phyloP scores from a whole-genome alignment of 2,888 invertebrate genomes.

The Agonopterix arenella region DNA sequence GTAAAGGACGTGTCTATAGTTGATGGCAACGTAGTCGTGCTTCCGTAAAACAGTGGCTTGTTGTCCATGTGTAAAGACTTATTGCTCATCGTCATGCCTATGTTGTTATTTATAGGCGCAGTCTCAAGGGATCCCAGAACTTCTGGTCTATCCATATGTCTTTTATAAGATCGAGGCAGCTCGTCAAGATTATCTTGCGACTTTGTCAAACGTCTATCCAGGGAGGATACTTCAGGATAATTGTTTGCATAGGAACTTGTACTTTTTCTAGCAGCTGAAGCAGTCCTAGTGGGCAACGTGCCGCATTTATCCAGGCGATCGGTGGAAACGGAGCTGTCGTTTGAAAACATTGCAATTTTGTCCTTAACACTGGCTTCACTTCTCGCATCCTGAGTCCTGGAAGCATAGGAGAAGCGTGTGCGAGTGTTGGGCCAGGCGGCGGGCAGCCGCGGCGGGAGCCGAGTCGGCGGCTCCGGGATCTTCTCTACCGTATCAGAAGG shows the following conservation, averaged over 20 bases:
- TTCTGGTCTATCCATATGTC: conserved; percentile 58
- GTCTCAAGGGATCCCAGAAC: conserved; percentile 72
- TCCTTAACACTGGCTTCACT: conserved; percentile 89
- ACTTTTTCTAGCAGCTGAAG: conserved; percentile 45
- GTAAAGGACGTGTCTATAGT: conserved; percentile 39
- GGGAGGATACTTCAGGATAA: conserved; percentile 51
- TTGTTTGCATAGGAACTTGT: conserved; percentile 37
- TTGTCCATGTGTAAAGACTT: conserved; percentile 34
- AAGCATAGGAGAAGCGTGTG: conserved; percentile 58
- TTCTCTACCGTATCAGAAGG: conserved; percentile 82
- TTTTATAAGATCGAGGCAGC: conserved; percentile 56
- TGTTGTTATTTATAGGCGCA: conserved; percentile 29
- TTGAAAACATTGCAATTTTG: conserved; percentile 92
- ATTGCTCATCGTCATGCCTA: conserved; percentile 30
- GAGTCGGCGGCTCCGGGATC: conserved; percentile 53
- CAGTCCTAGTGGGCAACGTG: conserved; percentile 48
- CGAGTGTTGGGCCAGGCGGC: conserved; percentile 43
- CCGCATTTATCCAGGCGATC: conserved; percentile 62
- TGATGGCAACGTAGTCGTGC: conserved; percentile 56
- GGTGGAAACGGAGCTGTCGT: conserved; percentile 55
- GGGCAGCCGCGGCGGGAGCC: conserved; percentile 51
- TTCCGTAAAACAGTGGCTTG: conserved; percentile 66
- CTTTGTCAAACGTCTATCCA: conserved; percentile 65
- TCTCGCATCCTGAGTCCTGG: conserved; percentile 84
- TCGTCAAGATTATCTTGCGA: conserved; percentile 73